These are phyloP conservation scores for Lindbergichthys nudifrons DNA, from an alignment of 2,797 vertebrate genomes.

Conservation along the genomic window DNA sequence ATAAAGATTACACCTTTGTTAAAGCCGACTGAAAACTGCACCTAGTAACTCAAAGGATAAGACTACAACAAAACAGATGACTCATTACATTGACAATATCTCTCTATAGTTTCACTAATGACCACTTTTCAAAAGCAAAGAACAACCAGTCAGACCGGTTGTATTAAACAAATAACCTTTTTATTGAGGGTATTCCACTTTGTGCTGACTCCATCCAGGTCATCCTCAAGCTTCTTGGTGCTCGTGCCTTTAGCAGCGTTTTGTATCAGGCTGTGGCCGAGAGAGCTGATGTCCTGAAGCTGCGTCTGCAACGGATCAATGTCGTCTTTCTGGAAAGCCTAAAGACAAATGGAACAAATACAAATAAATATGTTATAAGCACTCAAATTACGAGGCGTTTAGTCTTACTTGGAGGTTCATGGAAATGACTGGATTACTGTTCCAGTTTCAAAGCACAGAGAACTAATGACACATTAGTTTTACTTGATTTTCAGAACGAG, in stretches of 20 bases:
- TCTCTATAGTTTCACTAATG: slow-evolving; percentile 13
- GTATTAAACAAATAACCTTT: slow-evolving; percentile 85
- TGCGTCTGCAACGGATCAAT: slow-evolving; percentile 93
- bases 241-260: slow-evolving; percentile 90
- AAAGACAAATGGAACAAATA: slow-evolving; percentile 51
- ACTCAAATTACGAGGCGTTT: slow-evolving; percentile 12
- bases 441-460: background rate
- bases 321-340: slow-evolving; percentile 97
- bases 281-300: slow-evolving; percentile 92
- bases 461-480: background rate
- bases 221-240: slow-evolving; percentile 90
- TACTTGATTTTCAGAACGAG: background rate
- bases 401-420: slow-evolving; percentile 1
- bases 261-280: slow-evolving; percentile 95
- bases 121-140: background rate
- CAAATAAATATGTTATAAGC: slow-evolving; percentile 8
- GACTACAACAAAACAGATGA: background rate
- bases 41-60: slow-evolving; percentile 19
- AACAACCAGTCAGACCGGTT: slow-evolving; percentile 7
- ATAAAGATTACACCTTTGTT: slow-evolving; percentile 52
- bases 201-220: slow-evolving; percentile 90
- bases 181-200: slow-evolving; percentile 98
- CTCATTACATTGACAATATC: slow-evolving; percentile 10
- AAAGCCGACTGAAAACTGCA: slow-evolving; percentile 1
- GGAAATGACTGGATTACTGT: background rate